Conservation (phyloP, 2,888 invertebrate species). For the Phengaris alcon region DNA sequence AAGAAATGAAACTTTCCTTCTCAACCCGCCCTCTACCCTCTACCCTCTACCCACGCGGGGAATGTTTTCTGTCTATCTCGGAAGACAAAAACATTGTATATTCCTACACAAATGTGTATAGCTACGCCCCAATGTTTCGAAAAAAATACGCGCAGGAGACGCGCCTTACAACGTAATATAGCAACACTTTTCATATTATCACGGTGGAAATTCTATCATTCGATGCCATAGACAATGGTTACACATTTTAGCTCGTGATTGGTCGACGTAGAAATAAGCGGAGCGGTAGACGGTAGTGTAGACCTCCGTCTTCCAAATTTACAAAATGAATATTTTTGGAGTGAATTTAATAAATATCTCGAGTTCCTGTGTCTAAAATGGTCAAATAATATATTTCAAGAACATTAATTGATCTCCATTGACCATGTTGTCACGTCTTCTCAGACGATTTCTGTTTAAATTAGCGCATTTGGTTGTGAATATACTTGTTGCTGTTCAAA, state of each 20-base stretch:
- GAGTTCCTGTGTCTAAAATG: constrained; percentile 48
- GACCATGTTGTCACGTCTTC: constrained; percentile 64
- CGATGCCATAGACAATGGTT: constrained; percentile 28
- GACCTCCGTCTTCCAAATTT: constrained; percentile 20
- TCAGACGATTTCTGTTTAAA: constrained; percentile 61
- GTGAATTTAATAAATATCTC: background rate
- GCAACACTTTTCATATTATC: background rate
- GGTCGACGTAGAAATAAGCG: constrained; percentile 46
- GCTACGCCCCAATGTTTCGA: too few relatives aligned
- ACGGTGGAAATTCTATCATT: constrained; percentile 52
- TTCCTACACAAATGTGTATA: too few relatives aligned
- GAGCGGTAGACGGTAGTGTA: constrained; percentile 38
- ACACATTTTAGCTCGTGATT: constrained; percentile 73
- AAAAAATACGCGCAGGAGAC: too few relatives aligned
- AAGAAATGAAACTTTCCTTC: too few relatives aligned
- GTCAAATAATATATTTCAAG: constrained; percentile 50
- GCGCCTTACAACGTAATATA: too few relatives aligned
- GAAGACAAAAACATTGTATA: too few relatives aligned
- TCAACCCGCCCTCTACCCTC: too few relatives aligned
- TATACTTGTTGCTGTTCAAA: constrained; percentile 71
- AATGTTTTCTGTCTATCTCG: too few relatives aligned
- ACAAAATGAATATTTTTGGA: constrained; percentile 17
- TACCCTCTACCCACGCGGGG: too few relatives aligned
- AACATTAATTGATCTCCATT: constrained; percentile 36
- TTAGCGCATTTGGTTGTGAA: constrained; percentile 64